Evolutionary conservation across 2,888 invertebrate species (phyloP).

Genomic region (Oeneis ivallda): DNA sequence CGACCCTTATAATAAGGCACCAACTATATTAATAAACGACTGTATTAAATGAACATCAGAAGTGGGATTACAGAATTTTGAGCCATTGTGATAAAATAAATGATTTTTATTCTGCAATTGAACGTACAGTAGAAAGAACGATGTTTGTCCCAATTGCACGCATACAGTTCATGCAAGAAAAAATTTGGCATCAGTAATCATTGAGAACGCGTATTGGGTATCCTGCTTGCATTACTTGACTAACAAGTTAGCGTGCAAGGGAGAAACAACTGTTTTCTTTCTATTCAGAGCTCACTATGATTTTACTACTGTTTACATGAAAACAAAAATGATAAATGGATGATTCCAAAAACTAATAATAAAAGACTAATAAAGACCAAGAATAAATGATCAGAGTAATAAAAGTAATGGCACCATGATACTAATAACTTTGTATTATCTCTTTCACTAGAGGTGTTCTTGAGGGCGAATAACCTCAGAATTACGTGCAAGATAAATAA

Average conservation of each 20-base stretch:
- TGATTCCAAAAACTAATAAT: background rate
- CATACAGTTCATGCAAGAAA: background rate
- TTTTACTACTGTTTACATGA: background rate
- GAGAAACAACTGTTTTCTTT: background rate
- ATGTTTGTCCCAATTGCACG: background rate
- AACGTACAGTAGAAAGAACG: background rate
- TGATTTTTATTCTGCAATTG: background rate
- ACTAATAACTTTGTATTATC: background rate
- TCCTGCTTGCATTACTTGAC: background rate
- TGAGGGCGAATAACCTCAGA: background rate
- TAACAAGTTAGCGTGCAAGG: background rate
- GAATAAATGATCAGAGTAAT: background rate
- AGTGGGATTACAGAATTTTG: conserved; percentile 2
- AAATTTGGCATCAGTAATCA: background rate
- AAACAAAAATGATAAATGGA: conserved; percentile 1
- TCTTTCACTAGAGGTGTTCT: background rate
- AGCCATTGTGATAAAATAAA: background rate
- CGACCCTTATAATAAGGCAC: conserved; percentile 1
- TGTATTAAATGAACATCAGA: background rate
- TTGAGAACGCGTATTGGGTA: background rate
- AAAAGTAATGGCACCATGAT: background rate
- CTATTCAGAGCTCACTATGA: background rate
- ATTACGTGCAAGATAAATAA: background rate
- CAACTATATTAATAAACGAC: background rate
- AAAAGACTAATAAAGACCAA: too few species aligned